Evolutionary conservation across 2,797 vertebrate species (phyloP).

Genomic region (Silurus aristotelis): DNA sequence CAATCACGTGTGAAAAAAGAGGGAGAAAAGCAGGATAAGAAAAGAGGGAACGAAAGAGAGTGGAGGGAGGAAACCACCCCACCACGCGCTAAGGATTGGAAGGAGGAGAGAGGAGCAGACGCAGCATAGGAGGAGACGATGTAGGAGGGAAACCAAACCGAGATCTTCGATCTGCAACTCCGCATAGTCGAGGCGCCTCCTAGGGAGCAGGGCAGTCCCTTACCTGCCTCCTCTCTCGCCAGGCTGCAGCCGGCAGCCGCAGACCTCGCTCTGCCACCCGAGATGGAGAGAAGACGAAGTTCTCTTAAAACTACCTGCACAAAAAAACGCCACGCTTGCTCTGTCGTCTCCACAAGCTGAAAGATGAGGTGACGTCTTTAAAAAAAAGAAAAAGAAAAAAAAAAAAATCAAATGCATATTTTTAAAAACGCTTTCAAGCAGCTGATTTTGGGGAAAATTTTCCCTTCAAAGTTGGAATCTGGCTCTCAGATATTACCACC

Average conservation of each 20-base stretch:
- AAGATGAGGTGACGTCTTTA: constrained; percentile 59
- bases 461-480: constrained; percentile 70
- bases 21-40: constrained; percentile 69
- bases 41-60: constrained; percentile 76
- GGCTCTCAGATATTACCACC: constrained; percentile 63
- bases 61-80: constrained; percentile 66
- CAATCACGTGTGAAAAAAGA: constrained; percentile 83
- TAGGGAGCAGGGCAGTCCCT: constrained; percentile 64
- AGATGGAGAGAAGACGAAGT: constrained; percentile 60
- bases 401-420: constrained; percentile 3
- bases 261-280: constrained; percentile 61
- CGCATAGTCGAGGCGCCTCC: constrained; percentile 78
- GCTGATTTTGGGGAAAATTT: constrained; percentile 62
- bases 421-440: constrained; percentile 73
- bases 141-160: constrained; percentile 59
- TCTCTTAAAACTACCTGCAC: constrained; percentile 62
- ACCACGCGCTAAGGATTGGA: constrained; percentile 53
- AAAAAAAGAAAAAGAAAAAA: constrained; percentile 24
- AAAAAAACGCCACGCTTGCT: constrained; percentile 59
- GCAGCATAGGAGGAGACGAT: constrained; percentile 66
- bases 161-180: constrained; percentile 60
- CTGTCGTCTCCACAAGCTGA: constrained; percentile 68
- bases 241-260: constrained; percentile 52
- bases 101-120: constrained; percentile 70
- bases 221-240: constrained; percentile 63